These are phyloP conservation scores for Scaptomyza polygonia DNA, from an alignment of 2,888 invertebrate genomes.

Conservation along the genomic window DNA sequence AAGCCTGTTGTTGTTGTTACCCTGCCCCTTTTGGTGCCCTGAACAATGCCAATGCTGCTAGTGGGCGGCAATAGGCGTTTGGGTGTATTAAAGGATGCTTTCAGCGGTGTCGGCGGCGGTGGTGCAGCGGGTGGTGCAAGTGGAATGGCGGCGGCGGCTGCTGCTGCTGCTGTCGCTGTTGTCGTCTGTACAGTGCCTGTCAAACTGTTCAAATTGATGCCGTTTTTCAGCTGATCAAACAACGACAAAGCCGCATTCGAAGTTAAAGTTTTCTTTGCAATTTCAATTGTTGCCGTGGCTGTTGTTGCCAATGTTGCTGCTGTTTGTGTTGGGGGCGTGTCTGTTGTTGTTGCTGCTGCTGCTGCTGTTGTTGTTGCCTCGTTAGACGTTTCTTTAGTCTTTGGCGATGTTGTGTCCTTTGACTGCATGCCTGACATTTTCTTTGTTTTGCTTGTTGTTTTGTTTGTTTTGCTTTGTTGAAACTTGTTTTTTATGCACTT, in stretches of 20 bases:
- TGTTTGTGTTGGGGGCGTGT: constrained; percentile 15
- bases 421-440: constrained; percentile 61
- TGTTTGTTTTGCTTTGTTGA: constrained; percentile 9
- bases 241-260: constrained; percentile 71
- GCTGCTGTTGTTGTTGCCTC: constrained; percentile 13
- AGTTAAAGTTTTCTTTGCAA: constrained; percentile 57
- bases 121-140: constrained; percentile 27
- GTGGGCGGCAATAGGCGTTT: constrained; percentile 22
- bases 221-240: constrained; percentile 82
- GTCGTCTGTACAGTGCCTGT: constrained; percentile 52
- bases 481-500: constrained; percentile 42
- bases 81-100: constrained; percentile 53
- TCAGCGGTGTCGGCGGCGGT: constrained; percentile 47
- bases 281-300: constrained; percentile 19
- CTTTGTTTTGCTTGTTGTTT: constrained; percentile 20
- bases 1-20: constrained; percentile 11
- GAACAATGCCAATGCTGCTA: constrained; percentile 70
- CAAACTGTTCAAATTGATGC: constrained; percentile 77
- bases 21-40: constrained; percentile 66
- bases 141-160: constrained; percentile 20
- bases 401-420: constrained; percentile 41
- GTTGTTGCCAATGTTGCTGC: constrained; percentile 4
- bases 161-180: too few relatives aligned
- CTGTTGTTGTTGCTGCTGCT: constrained; percentile 5
- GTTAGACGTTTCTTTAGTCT: constrained; percentile 44